Evolutionary conservation across 2,113 vertebrate species (phyloP).

Genomic region (Argyrosomus japonicus): DNA sequence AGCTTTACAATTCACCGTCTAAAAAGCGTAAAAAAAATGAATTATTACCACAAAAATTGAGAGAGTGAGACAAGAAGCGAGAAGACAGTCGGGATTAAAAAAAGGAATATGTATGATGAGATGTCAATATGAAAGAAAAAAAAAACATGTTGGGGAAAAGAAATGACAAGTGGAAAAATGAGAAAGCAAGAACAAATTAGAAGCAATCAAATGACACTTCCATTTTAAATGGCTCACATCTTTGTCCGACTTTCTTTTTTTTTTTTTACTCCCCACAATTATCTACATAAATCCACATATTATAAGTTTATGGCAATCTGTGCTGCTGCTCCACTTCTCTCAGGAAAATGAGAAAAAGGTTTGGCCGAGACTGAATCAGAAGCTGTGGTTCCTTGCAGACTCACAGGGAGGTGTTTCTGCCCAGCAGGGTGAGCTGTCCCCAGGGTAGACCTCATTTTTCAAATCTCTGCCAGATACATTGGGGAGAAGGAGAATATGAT

Average conservation of each 20-base stretch:
- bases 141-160: neutral
- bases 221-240: neutral
- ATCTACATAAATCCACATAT: neutral
- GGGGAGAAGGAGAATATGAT: slow-evolving; percentile 38
- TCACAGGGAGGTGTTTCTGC: slow-evolving; percentile 8
- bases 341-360: slow-evolving; percentile 8
- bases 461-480: slow-evolving; percentile 27
- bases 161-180: neutral
- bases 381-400: neutral
- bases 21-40: slow-evolving; percentile 38
- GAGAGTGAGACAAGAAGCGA: slow-evolving; percentile 12
- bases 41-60: slow-evolving; percentile 31
- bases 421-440: slow-evolving; percentile 50
- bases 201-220: slow-evolving; percentile 8
- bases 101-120: neutral
- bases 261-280: neutral
- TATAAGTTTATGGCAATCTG: neutral
- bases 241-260: neutral
- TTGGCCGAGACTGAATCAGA: slow-evolving; percentile 7
- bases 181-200: slow-evolving; percentile 11
- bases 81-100: neutral
- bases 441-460: slow-evolving; percentile 47
- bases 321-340: neutral
- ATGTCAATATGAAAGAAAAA: neutral
- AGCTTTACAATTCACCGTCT: slow-evolving; percentile 46